Conservation (phyloP, 2,888 invertebrate species). For the Lampropteryx suffumata region DNA sequence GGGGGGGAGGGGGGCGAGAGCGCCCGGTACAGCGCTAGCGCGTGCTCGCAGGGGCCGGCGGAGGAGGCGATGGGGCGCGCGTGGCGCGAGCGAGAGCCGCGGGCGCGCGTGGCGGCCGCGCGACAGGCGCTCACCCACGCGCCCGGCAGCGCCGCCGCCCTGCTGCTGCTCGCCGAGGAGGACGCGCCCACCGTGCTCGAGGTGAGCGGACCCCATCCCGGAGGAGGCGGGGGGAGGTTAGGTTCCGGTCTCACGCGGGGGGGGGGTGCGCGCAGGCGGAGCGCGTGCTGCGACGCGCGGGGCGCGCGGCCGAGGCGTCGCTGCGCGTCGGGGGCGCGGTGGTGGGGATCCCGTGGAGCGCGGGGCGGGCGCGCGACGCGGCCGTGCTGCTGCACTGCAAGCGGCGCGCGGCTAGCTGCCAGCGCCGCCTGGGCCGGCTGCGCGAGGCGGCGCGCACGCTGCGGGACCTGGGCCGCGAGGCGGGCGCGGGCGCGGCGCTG, state of each 20-base stretch:
- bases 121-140: slow-evolving; percentile 93
- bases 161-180: slow-evolving; percentile 97
- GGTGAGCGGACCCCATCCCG: slow-evolving; percentile 25
- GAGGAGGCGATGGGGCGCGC: slow-evolving; percentile 95
- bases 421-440: slow-evolving; percentile 94
- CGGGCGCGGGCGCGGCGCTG: slow-evolving; percentile 91
- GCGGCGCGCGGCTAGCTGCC: slow-evolving; percentile 98
- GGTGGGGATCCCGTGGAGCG: slow-evolving; percentile 91
- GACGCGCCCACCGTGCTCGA: slow-evolving; percentile 96
- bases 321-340: slow-evolving; percentile 86
- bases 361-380: slow-evolving; percentile 94
- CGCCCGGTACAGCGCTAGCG: not conserved
- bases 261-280: no score
- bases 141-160: slow-evolving; percentile 96
- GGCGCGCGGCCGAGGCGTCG: slow-evolving; percentile 96
- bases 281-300: slow-evolving; percentile 70
- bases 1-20: slow-evolving; percentile 87
- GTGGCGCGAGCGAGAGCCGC: slow-evolving; percentile 93
- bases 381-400: slow-evolving; percentile 97
- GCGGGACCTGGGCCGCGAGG: slow-evolving; percentile 98
- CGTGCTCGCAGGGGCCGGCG: slow-evolving; percentile 91
- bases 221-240: no score
- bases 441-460: slow-evolving; percentile 98
- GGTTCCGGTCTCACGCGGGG: no score
- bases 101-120: slow-evolving; percentile 91